Percentiles rank a stretch among this genome's conserved stretches.
Conservation (phyloP, 1,140 invertebrate genomes). For the Lordiphosa mommai region DNA sequence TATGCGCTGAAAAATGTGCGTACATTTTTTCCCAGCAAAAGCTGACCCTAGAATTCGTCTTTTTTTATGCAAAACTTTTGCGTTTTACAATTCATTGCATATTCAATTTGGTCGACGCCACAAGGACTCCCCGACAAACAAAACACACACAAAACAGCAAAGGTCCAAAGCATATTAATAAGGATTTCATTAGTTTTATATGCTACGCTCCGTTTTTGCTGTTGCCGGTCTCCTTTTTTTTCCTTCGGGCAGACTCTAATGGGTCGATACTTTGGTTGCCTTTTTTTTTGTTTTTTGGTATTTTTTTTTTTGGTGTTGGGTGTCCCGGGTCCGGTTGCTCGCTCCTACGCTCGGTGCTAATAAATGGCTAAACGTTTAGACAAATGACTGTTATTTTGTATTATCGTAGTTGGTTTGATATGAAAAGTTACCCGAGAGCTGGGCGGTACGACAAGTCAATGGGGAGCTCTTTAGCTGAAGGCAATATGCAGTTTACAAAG, state of each 20-base stretch:
- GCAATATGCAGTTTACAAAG: conserved; percentile 16
- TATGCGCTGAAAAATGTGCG: conserved; percentile 75
- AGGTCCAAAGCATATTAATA: conserved; percentile 77
- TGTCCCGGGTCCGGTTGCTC: background rate
- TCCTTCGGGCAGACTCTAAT: conserved; percentile 19
- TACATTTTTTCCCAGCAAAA: conserved; percentile 55
- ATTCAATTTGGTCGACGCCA: conserved; percentile 68
- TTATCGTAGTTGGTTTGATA: conserved; percentile 66
- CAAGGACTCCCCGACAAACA: conserved; percentile 39
- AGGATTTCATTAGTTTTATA: conserved; percentile 79
- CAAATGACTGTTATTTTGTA: conserved; percentile 68
- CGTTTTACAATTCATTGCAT: conserved; percentile 77
- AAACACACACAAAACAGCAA: conserved; percentile 53
- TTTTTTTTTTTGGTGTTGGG: conserved; percentile 1
- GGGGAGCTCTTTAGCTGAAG: conserved; percentile 29
- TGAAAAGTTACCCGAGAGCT: conserved; percentile 42
- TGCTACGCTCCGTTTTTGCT: conserved; percentile 36
- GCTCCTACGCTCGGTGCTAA: conserved; percentile 30
- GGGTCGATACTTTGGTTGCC: conserved; percentile 41
- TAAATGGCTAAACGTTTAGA: conserved; percentile 71
- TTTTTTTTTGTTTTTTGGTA: conserved; percentile 11
- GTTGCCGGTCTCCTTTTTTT: conserved; percentile 7
- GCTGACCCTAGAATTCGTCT: conserved; percentile 32
- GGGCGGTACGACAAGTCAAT: conserved; percentile 10
- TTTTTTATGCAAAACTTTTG: conserved; percentile 76